Evolutionary conservation across 2,113 vertebrate genomes (phyloP), one percentile per base, ranked within the genome.

Genomic region (Petrocephalus microphthalmus): DNA sequence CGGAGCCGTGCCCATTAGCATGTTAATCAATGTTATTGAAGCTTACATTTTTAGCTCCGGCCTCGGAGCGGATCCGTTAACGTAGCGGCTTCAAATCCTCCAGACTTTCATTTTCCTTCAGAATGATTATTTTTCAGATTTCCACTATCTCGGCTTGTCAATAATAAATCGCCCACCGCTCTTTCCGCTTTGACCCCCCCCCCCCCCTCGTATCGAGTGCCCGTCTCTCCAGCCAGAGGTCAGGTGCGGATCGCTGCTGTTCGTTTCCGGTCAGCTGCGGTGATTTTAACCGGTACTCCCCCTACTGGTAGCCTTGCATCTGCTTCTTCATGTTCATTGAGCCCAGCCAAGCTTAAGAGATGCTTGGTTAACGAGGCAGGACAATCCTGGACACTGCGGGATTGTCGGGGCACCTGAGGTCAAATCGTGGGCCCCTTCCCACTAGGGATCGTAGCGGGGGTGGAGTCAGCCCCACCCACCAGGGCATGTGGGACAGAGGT

Each of bases 21-120:
- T 86, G 84, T 42, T 74, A 89, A 86, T 89, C 60, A 64, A n/a
- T 47, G 49, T 89, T 89, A 54, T 54, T 86, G 83, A 74, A 78
- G 83, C 57, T 54, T 17, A 86, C 25, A 15, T 86, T 83, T 19
- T 57, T 71, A 56, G 60, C 60, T 13, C 7, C 11, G 49, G 82
- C 51, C 52, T 29, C 7, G 84, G 82, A 51, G 49, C 47, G 13
- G 49, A 85, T 64, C 49, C 84, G 19, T 47, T 89, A 71, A 53
- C 57, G 19, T 37, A 4, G 54, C 17, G n/a, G 57, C 56, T 85
- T n/a, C 56, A 52, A n/a, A 67, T 37, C 33, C 37, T 13, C 17
- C 5, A 11, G 25, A 52, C 22, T 83, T 45, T 56, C 47, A 3
- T 78, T 89, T 42, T 85, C 54, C 51, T 47, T 37, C 22, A 25